Conservation (phyloP, 1,140 invertebrate genomes). For the Diuraphis noxia region DNA sequence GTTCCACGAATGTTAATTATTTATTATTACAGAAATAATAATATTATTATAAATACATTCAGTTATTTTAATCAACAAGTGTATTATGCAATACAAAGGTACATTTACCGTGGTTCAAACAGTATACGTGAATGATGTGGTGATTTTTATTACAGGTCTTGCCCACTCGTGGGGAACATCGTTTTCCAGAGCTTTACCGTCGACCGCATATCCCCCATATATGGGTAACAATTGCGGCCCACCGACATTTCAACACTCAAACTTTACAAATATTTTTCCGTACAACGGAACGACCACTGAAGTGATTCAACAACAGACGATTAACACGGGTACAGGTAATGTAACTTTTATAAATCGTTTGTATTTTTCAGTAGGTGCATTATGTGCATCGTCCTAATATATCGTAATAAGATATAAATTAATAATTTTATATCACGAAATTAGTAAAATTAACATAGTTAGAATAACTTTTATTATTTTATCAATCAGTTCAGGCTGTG, state of each 20-base stretch:
- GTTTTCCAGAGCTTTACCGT: slow-evolving; percentile 53
- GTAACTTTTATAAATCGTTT: too few species aligned
- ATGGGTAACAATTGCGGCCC: slow-evolving; percentile 52
- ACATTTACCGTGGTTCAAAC: too few species aligned
- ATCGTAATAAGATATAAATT: too few species aligned
- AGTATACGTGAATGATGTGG: not conserved
- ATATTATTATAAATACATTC: not conserved
- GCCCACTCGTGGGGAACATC: slow-evolving; percentile 56
- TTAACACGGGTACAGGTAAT: slow-evolving; percentile 38
- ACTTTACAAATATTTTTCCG: slow-evolving; percentile 55
- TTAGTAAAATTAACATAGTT: too few species aligned
- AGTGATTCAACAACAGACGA: slow-evolving; percentile 32
- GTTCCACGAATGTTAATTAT: not conserved
- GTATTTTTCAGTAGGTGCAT: too few species aligned
- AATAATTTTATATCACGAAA: too few species aligned
- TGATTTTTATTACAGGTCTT: slow-evolving; percentile 55
- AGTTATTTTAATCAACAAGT: not conserved
- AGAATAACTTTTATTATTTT: too few species aligned
- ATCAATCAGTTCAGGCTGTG: too few species aligned
- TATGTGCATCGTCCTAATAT: too few species aligned
- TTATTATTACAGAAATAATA: not conserved
- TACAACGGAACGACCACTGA: slow-evolving; percentile 50
- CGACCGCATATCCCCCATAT: slow-evolving; percentile 55
- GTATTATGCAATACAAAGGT: not conserved
- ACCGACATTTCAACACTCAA: slow-evolving; percentile 55